A percentile compares a stretch with the other conserved stretches of the same genome.
Evolutionary conservation across 2,888 invertebrate genomes (phyloP).

Genomic region (Diplolepis rosae): DNA sequence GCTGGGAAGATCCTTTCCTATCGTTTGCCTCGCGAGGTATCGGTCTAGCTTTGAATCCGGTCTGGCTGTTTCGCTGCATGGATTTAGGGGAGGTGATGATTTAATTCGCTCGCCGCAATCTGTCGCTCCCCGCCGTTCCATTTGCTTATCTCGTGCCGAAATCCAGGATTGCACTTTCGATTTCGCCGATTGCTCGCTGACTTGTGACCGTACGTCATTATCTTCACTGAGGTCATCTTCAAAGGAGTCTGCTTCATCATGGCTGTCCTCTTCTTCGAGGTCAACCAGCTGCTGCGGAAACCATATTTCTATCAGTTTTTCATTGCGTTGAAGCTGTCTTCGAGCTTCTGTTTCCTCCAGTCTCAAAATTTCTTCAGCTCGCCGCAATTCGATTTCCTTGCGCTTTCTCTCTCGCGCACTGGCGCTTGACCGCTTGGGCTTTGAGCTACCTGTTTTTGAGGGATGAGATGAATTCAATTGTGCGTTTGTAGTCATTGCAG

Average conservation of each 20-base stretch:
- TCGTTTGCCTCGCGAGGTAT: neutral
- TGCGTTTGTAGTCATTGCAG: neutral
- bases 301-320: neutral
- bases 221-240: too few relatives aligned
- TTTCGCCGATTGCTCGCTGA: too few relatives aligned
- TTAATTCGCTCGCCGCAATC: too few relatives aligned
- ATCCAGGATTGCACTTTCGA: too few relatives aligned
- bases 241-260: neutral
- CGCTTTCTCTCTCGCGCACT: neutral
- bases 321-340: neutral
- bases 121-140: too few relatives aligned
- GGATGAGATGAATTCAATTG: neutral
- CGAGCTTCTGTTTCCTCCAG: neutral
- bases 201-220: too few relatives aligned
- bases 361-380: too few relatives aligned
- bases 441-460: too few relatives aligned
- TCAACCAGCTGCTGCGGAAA: too few relatives aligned
- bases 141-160: too few relatives aligned
- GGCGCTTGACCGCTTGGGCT: neutral
- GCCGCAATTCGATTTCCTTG: neutral
- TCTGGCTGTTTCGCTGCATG: neutral
- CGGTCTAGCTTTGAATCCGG: neutral
- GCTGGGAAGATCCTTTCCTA: neutral
- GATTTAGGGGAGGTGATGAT: too few relatives aligned
- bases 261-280: too few relatives aligned